These are phyloP conservation scores for Gastrophryne carolinensis DNA, from an alignment of 2,797 vertebrate species.

Conservation along the genomic window DNA sequence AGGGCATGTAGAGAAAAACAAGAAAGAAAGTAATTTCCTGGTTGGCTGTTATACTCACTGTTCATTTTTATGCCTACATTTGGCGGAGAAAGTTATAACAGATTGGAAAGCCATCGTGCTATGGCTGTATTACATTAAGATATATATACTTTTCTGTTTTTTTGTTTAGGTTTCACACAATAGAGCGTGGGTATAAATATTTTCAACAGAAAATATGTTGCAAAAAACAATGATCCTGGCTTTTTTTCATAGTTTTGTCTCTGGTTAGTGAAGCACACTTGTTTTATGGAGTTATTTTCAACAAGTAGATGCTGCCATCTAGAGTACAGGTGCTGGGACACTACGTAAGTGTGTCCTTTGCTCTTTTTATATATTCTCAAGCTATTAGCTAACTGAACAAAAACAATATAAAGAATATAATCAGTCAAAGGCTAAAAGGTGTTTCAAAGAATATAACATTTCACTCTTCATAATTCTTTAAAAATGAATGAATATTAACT, in stretches of 20 bases:
- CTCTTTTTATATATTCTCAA: not conserved
- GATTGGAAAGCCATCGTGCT: not conserved
- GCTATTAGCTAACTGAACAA: no score
- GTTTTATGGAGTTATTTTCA: slow-evolving; percentile 55
- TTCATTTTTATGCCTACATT: not conserved
- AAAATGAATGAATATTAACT: no score
- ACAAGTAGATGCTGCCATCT: slow-evolving; percentile 74
- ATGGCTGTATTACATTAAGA: not conserved
- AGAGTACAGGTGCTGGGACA: slow-evolving; percentile 64
- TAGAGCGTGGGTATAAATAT: not conserved
- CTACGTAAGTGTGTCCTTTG: not conserved
- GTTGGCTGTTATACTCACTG: not conserved
- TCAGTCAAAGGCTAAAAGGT: no score
- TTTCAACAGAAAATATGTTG: slow-evolving; percentile 13
- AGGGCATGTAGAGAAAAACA: not conserved
- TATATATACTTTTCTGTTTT: not conserved
- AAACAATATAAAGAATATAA: no score
- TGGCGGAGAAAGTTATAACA: not conserved
- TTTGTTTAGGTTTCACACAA: not conserved
- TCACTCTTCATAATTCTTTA: no score
- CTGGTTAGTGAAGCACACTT: slow-evolving; percentile 42
- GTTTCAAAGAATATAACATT: no score
- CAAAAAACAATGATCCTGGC: not conserved
- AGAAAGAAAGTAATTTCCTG: not conserved
- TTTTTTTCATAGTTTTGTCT: slow-evolving; percentile 36